Percentiles rank a stretch among this genome's conserved stretches.
phyloP scores from a whole-genome alignment of 2,113 vertebrate species.

The Neolamprologus sp. region DNA sequence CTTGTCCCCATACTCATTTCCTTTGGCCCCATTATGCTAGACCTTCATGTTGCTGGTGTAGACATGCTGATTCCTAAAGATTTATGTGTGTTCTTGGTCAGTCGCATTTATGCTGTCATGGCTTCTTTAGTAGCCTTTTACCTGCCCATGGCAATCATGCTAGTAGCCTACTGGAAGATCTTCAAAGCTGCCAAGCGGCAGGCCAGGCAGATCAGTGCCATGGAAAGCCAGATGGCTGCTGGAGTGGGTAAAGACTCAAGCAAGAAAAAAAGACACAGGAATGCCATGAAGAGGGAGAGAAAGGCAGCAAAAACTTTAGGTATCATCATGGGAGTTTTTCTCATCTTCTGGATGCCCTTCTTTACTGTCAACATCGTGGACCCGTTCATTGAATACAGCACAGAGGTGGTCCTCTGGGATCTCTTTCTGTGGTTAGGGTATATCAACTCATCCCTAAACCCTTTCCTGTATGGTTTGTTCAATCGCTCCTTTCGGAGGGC shows the following conservation, averaged over 20 bases:
- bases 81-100: conserved; percentile 69
- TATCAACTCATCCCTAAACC: conserved; percentile 76
- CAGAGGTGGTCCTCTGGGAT: conserved; percentile 68
- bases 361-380: conserved; percentile 76
- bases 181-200: conserved; percentile 73
- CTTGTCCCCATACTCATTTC: conserved; percentile 71
- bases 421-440: conserved; percentile 76
- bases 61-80: conserved; percentile 54
- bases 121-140: conserved; percentile 77
- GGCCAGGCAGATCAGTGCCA: conserved; percentile 71
- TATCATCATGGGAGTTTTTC: conserved; percentile 76
- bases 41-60: conserved; percentile 60
- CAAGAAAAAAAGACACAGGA: conserved; percentile 68
- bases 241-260: conserved; percentile 61
- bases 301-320: conserved; percentile 79
- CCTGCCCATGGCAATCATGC: conserved; percentile 71
- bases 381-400: conserved; percentile 71
- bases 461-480: conserved; percentile 75
- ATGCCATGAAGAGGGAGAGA: conserved; percentile 63
- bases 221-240: conserved; percentile 71
- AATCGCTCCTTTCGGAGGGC: conserved; percentile 74
- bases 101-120: conserved; percentile 67
- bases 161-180: conserved; percentile 77
- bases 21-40: conserved; percentile 72
- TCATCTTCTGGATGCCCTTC: conserved; percentile 77